Conservation (phyloP, 2,888 invertebrate species). For the Meghimatium bilineatum region DNA sequence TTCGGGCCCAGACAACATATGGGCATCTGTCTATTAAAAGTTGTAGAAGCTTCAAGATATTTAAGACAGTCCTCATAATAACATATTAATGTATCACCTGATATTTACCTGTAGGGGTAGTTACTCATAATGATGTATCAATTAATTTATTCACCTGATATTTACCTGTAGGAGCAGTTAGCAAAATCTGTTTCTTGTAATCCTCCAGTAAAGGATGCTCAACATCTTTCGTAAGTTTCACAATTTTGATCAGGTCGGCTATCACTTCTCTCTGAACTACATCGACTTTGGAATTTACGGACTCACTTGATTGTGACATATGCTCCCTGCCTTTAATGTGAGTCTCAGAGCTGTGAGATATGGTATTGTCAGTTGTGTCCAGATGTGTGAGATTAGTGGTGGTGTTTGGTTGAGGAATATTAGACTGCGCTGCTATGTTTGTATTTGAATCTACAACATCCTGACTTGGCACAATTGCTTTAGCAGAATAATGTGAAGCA, state of each 20-base stretch:
- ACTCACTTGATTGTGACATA: not conserved
- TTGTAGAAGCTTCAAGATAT: no score
- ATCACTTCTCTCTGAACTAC: constrained; percentile 15
- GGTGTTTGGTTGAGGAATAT: not conserved
- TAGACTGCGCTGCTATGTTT: not conserved
- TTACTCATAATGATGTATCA: no score
- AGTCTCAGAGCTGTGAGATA: not conserved
- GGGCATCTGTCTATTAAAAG: no score
- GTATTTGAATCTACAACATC: not conserved
- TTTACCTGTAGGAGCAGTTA: constrained; percentile 69
- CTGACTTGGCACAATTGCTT: not conserved
- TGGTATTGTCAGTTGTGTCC: not conserved
- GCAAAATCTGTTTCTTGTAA: constrained; percentile 54
- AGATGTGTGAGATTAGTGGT: not conserved
- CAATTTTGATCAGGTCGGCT: constrained; percentile 34
- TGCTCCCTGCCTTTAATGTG: not conserved
- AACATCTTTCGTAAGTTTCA: not conserved
- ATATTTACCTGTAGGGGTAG: constrained; percentile 65
- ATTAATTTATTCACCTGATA: not conserved
- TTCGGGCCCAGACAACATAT: no score
- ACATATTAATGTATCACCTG: not conserved
- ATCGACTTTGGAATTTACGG: not conserved
- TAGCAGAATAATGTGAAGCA: no score
- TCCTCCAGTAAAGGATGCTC: constrained; percentile 7
- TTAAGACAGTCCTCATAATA: no score